Evolutionary conservation across 1,140 invertebrate species (phyloP), one percentile per base, ranked within the genome.

Genomic region (Drosophila truncata): DNA sequence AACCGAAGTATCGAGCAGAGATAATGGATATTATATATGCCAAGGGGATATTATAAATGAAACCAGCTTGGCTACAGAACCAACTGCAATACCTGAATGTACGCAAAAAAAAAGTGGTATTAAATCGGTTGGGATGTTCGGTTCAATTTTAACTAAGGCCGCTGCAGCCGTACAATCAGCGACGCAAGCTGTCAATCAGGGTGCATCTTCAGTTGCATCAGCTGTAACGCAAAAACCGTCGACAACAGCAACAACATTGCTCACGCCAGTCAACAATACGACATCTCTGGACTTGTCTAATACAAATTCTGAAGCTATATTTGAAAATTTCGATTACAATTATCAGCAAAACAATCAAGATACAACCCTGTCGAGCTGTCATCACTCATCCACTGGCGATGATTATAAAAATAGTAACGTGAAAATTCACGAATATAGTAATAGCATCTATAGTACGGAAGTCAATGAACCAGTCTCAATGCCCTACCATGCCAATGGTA

Each of bases 141-240:
- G 91, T 18, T 91, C 80, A 1, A 79, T 90, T 61, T 70, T 85
- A 55, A 78, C 77, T 1, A 92, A 92, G 60, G 91, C 91, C 13
- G 88, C 93, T 57, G 92, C 93, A 23, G 79, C 93, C 46, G 88
- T 93, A 20, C 87, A 94, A 33, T 91, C 93, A 5, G 93, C 93
- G 14, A 92, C 93, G 25, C 93, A 93, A 61, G 93, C 86, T 25
- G 92, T 93, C 41, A 92, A 92, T 64, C 86, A 93, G 61, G 83
- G 91, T 29, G 84, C 93, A 29, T 83, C 91, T 42, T 90, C 93
- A 16, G 91, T 92, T 20, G 92, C 91, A 27, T 92, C 88, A 49
- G 91, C 91, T 67, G 93, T 94, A 76, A 93, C 93, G 64, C 93
- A 93, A 72, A 94, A 94, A 78, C 79, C 67, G 39, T 18, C 54